Base-by-base conservation (phyloP, 1,140 invertebrate species). In the Neoseiulus cucumeris region DNA sequence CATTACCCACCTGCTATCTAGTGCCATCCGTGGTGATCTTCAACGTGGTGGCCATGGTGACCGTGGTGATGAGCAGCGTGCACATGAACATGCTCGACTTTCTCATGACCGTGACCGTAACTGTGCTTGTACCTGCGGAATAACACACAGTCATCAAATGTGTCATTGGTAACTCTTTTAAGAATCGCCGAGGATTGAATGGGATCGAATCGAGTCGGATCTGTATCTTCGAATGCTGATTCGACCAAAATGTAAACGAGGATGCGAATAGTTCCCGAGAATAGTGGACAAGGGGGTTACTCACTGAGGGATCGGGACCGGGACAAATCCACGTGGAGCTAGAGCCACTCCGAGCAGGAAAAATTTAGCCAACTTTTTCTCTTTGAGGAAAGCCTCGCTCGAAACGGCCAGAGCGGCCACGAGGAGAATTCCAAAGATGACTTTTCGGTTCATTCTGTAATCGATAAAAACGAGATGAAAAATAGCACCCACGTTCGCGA, bases 281-380 rank as follows among this genome's bases (percentile, higher is more conserved):
- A 4, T 39, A 9, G 4, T 6, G 33, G 9, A 9, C 9, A 4
- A 9, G 9, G 33, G 12, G 25, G 22, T 20, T 4, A 59, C 51
- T 59, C 33, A 59, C 51, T 59, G 51, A 20, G 51, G 51, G 22
- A 59, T 25, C 25, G 51, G 51, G 14, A 59, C 51, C 1, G 51
- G 51, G 5, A 59, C 51, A 20, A 59, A 59, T 17, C 51, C 51
- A 5, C 51, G 51, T 18, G 51, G 51, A 25, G 51, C 51, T 2
- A 59, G 51, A 5, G 51, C 51, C 33, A 25, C 51, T n/a, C 51
- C 51, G 51, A 59, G 51, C 12, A 59, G 22, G 22, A 59, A 59
- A 12, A 59, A 20, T 20, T 59, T 17, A 2, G 51, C 51, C 12
- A 59, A 25, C 0, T 25, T 59, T 25, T 59, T 59, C 51, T 59